Conservation (phyloP, 2,797 vertebrate genomes). For the Onychomys leucogaster region DNA sequence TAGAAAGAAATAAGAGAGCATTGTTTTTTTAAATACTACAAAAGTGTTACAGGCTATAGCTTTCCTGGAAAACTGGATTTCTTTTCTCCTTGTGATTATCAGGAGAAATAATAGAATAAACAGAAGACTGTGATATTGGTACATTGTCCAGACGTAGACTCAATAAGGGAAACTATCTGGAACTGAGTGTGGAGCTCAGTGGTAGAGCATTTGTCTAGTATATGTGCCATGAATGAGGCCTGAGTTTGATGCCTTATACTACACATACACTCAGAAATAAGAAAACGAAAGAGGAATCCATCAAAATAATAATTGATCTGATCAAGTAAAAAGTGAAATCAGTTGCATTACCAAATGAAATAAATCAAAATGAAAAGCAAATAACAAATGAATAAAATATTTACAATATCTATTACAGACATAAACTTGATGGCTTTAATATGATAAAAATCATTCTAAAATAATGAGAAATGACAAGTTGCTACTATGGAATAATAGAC, state of each 20-base stretch:
- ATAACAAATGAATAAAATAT: conserved; percentile 68
- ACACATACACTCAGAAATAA: background rate
- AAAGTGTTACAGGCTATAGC: background rate
- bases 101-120: conserved; percentile 50
- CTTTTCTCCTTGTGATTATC: background rate
- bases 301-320: conserved; percentile 48
- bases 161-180: background rate
- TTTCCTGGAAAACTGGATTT: conserved; percentile 33
- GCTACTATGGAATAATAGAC: background rate
- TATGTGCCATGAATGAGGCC: background rate
- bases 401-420: conserved; percentile 42
- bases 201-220: background rate
- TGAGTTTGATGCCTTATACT: background rate
- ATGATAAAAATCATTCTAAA: conserved; percentile 40
- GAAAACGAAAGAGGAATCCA: background rate
- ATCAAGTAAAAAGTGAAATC: conserved; percentile 46
- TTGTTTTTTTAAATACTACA: conserved; percentile 39
- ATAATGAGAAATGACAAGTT: conserved; percentile 55
- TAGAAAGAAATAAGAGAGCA: background rate
- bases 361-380: conserved; percentile 71
- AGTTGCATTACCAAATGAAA: conserved; percentile 8
- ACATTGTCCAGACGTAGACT: conserved; percentile 37
- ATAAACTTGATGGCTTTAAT: conserved; percentile 53
- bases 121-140: background rate
- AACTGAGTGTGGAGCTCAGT: background rate